These are phyloP conservation scores for Lepidocyrtoides sp. DNA, from an alignment of 2,888 invertebrate species.

Conservation along the genomic window DNA sequence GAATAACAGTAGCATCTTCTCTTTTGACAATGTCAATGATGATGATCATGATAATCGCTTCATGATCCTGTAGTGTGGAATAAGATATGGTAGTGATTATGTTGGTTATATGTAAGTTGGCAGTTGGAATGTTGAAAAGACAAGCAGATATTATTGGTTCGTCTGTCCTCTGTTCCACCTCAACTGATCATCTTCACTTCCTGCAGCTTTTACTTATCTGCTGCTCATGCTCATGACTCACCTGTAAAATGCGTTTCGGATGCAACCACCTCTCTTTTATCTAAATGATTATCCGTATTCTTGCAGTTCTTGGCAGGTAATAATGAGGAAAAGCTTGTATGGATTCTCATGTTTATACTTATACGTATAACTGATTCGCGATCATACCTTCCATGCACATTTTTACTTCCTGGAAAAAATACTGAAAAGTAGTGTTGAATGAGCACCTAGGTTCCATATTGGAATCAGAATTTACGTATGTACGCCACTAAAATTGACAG, in stretches of 20 bases:
- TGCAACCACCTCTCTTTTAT: not conserved
- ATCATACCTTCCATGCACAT: too few species aligned
- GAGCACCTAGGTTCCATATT: too few species aligned
- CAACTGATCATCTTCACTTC: slow-evolving; percentile 19
- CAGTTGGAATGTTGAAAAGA: too few species aligned
- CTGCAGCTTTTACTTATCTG: not conserved
- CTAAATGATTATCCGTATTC: not conserved
- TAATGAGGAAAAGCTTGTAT: not conserved
- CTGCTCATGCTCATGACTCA: not conserved
- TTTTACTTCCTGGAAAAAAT: too few species aligned
- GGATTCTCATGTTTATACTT: too few species aligned
- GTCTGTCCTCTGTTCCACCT: slow-evolving; percentile 5
- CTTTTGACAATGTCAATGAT: slow-evolving; percentile 26
- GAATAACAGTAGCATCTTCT: not conserved
- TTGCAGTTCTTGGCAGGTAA: not conserved
- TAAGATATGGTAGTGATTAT: not conserved
- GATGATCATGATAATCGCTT: not conserved
- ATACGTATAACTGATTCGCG: too few species aligned
- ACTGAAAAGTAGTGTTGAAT: too few species aligned
- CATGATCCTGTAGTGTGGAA: slow-evolving; percentile 16
- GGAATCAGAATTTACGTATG: not conserved
- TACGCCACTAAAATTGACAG: not conserved
- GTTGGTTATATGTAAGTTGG: too few species aligned
- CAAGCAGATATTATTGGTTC: too few species aligned
- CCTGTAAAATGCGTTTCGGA: slow-evolving; percentile 16